Conservation (phyloP, 2,888 invertebrate species). For the Himalopsyche kuldschensis region DNA sequence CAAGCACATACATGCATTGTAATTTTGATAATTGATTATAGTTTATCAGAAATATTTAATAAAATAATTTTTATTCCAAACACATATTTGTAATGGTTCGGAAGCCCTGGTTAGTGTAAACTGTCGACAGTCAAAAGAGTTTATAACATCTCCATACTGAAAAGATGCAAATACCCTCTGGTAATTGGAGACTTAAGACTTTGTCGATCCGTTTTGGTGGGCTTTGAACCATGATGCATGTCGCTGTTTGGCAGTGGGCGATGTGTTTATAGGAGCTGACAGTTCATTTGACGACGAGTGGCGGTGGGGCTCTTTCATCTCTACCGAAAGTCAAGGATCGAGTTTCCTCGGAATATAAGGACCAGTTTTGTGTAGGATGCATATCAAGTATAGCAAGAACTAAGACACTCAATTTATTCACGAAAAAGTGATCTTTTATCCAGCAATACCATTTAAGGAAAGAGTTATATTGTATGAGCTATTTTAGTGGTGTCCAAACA, state of each 20-base stretch:
- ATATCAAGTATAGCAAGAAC: background rate
- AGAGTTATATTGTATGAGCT: too few relatives aligned
- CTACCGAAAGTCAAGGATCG: conserved; percentile 17
- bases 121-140: conserved; percentile 11
- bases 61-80: too few relatives aligned
- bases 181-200: conserved; percentile 1
- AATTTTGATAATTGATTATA: too few relatives aligned
- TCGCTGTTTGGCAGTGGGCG: conserved; percentile 31
- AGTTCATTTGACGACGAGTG: conserved; percentile 32
- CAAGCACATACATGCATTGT: too few relatives aligned
- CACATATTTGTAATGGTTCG: too few relatives aligned
- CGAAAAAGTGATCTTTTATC: too few relatives aligned
- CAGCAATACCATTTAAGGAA: too few relatives aligned
- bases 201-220: background rate
- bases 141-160: background rate
- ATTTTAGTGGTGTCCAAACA: too few relatives aligned
- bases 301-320: conserved; percentile 27
- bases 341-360: conserved; percentile 2
- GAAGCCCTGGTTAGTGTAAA: background rate
- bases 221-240: background rate
- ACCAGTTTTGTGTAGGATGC: background rate
- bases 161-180: background rate
- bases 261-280: conserved; percentile 38
- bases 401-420: too few relatives aligned
- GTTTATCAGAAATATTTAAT: too few relatives aligned